A percentile compares a stretch with the other conserved stretches of the same genome.
Conservation (phyloP, 2,113 vertebrate species). For the Peromyscus maniculatus region DNA sequence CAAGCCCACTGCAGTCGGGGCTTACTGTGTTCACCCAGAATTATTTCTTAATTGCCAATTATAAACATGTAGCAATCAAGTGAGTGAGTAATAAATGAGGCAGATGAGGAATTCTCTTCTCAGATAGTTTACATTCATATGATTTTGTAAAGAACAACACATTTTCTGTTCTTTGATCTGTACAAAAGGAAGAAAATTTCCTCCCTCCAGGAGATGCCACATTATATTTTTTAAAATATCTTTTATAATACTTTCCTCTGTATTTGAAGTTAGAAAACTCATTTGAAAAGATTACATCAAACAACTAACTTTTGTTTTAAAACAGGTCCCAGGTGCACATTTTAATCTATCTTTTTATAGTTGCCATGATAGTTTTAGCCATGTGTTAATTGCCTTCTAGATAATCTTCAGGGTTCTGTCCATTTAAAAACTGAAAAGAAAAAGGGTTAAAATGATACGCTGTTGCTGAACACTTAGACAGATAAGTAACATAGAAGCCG, state of each 20-base stretch:
- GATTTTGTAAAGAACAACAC: conserved; percentile 54
- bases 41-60: conserved; percentile 60
- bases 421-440: conserved; percentile 57
- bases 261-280: neutral
- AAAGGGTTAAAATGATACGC: conserved; percentile 17
- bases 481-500: conserved; percentile 7
- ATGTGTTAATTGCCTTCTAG: conserved; percentile 75
- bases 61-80: conserved; percentile 24
- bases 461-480: neutral
- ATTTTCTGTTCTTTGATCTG: conserved; percentile 32
- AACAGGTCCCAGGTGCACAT: conserved; percentile 54
- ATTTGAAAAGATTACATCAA: conserved; percentile 31
- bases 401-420: conserved; percentile 66
- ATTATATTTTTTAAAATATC: conserved; percentile 54
- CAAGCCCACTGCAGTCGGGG: neutral
- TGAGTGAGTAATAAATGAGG: conserved; percentile 49
- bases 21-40: conserved; percentile 32
- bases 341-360: conserved; percentile 69
- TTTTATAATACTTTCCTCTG: conserved; percentile 60
- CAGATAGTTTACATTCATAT: conserved; percentile 29
- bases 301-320: conserved; percentile 66
- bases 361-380: conserved; percentile 59
- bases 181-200: conserved; percentile 23
- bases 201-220: neutral
- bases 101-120: neutral